Percentiles rank a stretch among this genome's conserved stretches.
phyloP scores from a whole-genome alignment of 2,113 vertebrate genomes.

The Okapia johnstoni region DNA sequence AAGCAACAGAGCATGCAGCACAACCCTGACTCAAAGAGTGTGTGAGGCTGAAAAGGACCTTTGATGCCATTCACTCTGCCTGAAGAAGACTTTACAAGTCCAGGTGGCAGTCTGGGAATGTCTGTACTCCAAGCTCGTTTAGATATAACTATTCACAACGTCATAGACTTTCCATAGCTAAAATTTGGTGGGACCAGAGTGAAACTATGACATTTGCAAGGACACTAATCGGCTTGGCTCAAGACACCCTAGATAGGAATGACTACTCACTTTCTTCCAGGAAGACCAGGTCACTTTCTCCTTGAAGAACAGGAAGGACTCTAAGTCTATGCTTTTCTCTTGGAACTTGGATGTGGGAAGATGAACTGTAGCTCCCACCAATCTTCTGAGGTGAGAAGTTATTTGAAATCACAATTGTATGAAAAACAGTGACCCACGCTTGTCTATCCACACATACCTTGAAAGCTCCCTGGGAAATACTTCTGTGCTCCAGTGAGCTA shows the following conservation, averaged over 20 bases:
- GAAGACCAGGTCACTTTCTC: not conserved
- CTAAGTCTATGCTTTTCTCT: not conserved
- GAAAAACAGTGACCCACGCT: not conserved
- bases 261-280: not conserved
- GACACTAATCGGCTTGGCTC: not conserved
- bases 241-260: not conserved
- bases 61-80: not conserved
- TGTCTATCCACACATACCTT: not conserved
- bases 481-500: not conserved
- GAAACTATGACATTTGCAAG: not conserved
- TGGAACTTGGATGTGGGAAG: not conserved
- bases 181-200: not conserved
- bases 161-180: not conserved
- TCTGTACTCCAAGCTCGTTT: not conserved
- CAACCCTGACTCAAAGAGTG: not conserved
- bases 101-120: not conserved
- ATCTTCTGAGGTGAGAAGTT: not conserved
- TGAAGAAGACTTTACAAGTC: not conserved
- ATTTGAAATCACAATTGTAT: not conserved
- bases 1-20: not conserved
- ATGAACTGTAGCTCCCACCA: not conserved
- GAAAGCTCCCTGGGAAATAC: not conserved
- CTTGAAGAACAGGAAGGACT: not conserved
- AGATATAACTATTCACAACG: not conserved
- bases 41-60: fast-evolving